Base-by-base conservation (phyloP, 2,797 vertebrate species). In the Melopsittacus undulatus region DNA sequence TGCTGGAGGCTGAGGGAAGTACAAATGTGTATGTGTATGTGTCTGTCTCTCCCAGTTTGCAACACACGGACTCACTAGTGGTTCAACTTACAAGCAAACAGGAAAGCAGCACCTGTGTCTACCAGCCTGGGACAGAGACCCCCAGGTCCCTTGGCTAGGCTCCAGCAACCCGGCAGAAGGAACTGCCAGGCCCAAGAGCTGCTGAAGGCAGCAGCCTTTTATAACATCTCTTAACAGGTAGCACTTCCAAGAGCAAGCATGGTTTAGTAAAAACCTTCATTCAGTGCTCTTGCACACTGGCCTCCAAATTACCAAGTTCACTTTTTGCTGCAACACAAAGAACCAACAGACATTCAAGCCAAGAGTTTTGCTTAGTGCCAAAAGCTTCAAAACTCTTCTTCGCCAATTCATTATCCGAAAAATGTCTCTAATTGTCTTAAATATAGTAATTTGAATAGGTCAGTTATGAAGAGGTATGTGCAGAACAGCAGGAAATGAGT, bases 1-100 rank as follows among this genome's bases (percentile, higher is more conserved):
- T 15, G 17, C 16, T 42, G 3, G 6, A 21, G 9, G 9, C 16
- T 19, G 4, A 4, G 4, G 34, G 5, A 12, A 4, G 3, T 19
- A 13, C 40, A 76, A 51, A 20, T 4, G 13, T 16, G 36, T 36
- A n/a, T n/a, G n/a, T 36, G 26, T 9, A 5, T 7, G 17, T 1
- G 0, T 9, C 32, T 9, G 22, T 42, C 18, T 26, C 29, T 48
- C 11, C n/a, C 32, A 57, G 11, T 64, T 7, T 27, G 46, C 12
- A 24, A 81, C 45, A 40, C 36, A 70, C 30, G 73, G 34, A 48
- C 57, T 49, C 5, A 2, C 18, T 51, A 78, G 45, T 19, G 7
- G n/a, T 5, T 56, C 30, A 94, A 61, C 21, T 22, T 30, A 52
- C 13, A 80, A 48, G 42, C 26, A 63, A 92, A 83, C 4, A 38